These are phyloP conservation scores for Erythrocercus mccallii DNA, from an alignment of 2,113 vertebrate species.

Conservation along the genomic window DNA sequence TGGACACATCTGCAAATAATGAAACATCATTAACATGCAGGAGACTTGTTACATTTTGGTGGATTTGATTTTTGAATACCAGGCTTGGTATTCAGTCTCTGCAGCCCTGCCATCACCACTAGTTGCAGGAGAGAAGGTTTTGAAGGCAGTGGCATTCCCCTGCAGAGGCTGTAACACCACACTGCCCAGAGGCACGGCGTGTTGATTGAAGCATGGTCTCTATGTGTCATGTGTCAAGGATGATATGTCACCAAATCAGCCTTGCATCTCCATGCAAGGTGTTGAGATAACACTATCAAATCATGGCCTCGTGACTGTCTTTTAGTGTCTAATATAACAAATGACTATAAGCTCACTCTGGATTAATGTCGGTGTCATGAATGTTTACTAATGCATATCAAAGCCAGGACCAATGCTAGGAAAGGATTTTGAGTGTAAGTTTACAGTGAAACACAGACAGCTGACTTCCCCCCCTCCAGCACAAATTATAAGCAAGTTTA, in stretches of 20 bases:
- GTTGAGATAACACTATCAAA: conserved; percentile 29
- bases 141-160: background rate
- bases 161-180: background rate
- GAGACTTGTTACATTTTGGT: background rate
- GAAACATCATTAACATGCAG: background rate
- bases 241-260: conserved; percentile 64
- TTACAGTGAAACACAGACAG: background rate
- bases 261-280: conserved; percentile 31
- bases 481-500: background rate
- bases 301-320: background rate
- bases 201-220: conserved; percentile 62
- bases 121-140: background rate
- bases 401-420: background rate
- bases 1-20: background rate
- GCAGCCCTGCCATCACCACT: background rate
- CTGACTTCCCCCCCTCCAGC: background rate
- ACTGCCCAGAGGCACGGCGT: conserved; percentile 16
- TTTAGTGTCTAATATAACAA: background rate
- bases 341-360: background rate
- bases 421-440: background rate
- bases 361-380: background rate
- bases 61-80: background rate
- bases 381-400: background rate
- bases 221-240: conserved; percentile 68
- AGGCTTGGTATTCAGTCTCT: background rate